Evolutionary conservation across 2,113 vertebrate species (phyloP), one percentile per base, ranked within the genome.

Genomic region (Dinomys branickii): DNA sequence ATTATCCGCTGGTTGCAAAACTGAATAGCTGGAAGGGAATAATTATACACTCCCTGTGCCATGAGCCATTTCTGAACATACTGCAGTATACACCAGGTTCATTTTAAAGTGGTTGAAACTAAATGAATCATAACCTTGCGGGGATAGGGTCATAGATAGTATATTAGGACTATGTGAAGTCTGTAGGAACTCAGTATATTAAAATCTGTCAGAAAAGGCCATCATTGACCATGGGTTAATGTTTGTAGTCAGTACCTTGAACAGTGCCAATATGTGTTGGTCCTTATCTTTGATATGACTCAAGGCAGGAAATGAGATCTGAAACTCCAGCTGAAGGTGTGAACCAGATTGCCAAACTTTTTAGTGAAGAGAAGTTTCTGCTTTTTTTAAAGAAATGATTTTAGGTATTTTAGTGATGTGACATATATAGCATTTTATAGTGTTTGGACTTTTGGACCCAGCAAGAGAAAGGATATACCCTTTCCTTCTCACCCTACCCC

Each of bases 151-250:
- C 96, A 91, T 88, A 96, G 89, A 88, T 77, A 65, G 75, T 88
- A 84, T 95, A 94, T 95, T 92, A 97, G 94, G 94, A 97, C 78
- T 82, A 85, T 92, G 71, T 92, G 75, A 94, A 96, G 87, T 89
- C 94, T 96, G 50, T 95, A 94, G 97, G 85, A 96, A 97, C 90
- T 89, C 94, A 73, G 92, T 95, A 78, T 96, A 97, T 98, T 97
- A 97, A 97, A 98, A 96, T 91, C 84, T 96, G 87, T 97, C 96
- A 97, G 90, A 80, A 97, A 96, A 97, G 90, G 96, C 92, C 92
- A 96, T 92, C 83, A 47, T 61, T 98, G 94, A 87, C 95, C 96
- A n/a, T 88, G 91, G 65, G 56, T 95, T 96, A 89, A 93, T 96
- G 85, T 96, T 86, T 97, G 77, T 78, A 87, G 82, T 97, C 85